phyloP scores from a whole-genome alignment of 2,888 invertebrate species.

The Cistogaster globosa region DNA sequence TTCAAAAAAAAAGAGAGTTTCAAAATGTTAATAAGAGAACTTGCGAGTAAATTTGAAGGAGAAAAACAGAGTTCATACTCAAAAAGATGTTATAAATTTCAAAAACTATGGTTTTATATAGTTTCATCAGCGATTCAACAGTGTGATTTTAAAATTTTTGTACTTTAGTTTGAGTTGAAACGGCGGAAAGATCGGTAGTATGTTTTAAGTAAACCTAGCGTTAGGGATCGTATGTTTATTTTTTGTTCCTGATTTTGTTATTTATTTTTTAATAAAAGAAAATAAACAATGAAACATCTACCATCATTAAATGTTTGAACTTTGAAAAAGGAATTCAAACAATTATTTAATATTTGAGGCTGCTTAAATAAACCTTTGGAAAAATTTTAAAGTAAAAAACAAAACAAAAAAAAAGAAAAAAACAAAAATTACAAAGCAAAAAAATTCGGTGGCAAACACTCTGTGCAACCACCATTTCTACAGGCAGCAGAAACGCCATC shows the following conservation, averaged over 20 bases:
- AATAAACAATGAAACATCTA: conserved; percentile 32
- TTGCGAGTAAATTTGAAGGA: conserved; percentile 13
- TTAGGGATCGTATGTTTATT: conserved; percentile 48
- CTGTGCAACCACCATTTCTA: conserved; percentile 62
- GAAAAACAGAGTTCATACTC: conserved; percentile 13
- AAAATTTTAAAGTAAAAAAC: conserved; percentile 42
- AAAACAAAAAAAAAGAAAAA: conserved; percentile 37
- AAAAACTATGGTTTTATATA: conserved; percentile 55
- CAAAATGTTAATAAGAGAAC: conserved; percentile 20
- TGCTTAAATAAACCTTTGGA: conserved; percentile 17
- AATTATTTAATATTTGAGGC: conserved; percentile 13
- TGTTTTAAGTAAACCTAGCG: conserved; percentile 41
- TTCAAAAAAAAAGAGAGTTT: conserved; percentile 42
- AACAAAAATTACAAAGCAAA: conserved; percentile 37
- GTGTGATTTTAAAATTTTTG: conserved; percentile 54
- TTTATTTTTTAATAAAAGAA: conserved; percentile 49
- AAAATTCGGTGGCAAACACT: conserved; percentile 46
- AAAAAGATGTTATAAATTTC: conserved; percentile 33
- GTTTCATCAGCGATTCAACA: conserved; percentile 51
- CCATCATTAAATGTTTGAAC: conserved; percentile 23
- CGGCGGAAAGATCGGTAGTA: conserved; percentile 79
- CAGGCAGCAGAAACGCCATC: conserved; percentile 59
- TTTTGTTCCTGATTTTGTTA: conserved; percentile 58
- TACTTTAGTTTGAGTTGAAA: conserved; percentile 78
- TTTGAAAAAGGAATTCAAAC: background rate